phyloP scores from a whole-genome alignment of 1,140 invertebrate species.

The Pararge aegeria region DNA sequence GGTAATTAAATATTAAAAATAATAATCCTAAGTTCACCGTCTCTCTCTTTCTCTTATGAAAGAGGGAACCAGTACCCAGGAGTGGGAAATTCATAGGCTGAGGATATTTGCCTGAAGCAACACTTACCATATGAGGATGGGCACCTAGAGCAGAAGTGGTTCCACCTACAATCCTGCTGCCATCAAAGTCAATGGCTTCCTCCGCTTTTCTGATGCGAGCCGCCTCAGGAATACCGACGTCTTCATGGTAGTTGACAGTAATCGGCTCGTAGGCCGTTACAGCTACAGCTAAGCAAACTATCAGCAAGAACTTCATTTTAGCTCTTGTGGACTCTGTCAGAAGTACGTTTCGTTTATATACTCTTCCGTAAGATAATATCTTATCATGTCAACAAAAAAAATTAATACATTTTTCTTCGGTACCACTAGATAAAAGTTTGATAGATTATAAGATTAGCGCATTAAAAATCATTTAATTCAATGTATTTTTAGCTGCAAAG shows the following conservation, averaged over 20 bases:
- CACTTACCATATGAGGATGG: slow-evolving; percentile 33
- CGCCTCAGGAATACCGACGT: slow-evolving; percentile 33
- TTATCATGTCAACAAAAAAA: neutral
- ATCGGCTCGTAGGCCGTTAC: slow-evolving; percentile 26
- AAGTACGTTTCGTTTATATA: neutral
- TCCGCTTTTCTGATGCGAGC: slow-evolving; percentile 27
- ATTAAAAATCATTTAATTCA: neutral
- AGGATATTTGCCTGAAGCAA: too few species aligned
- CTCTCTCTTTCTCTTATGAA: too few species aligned
- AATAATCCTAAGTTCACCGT: too few species aligned
- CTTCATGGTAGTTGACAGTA: slow-evolving; percentile 37
- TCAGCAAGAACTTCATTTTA: slow-evolving; percentile 17
- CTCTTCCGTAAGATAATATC: neutral
- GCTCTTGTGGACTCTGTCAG: neutral
- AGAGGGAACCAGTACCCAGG: too few species aligned
- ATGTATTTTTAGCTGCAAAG: neutral
- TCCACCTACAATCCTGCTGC: slow-evolving; percentile 41
- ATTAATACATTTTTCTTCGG: neutral
- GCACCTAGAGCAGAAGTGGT: slow-evolving; percentile 25
- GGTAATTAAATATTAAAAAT: too few species aligned
- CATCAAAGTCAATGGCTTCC: slow-evolving; percentile 36
- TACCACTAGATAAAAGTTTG: neutral
- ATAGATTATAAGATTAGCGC: neutral
- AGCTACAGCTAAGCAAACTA: slow-evolving; percentile 5
- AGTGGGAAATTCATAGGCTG: too few species aligned